phyloP scores from a whole-genome alignment of 2,797 vertebrate genomes.

The Cirrhinus mrigala region DNA sequence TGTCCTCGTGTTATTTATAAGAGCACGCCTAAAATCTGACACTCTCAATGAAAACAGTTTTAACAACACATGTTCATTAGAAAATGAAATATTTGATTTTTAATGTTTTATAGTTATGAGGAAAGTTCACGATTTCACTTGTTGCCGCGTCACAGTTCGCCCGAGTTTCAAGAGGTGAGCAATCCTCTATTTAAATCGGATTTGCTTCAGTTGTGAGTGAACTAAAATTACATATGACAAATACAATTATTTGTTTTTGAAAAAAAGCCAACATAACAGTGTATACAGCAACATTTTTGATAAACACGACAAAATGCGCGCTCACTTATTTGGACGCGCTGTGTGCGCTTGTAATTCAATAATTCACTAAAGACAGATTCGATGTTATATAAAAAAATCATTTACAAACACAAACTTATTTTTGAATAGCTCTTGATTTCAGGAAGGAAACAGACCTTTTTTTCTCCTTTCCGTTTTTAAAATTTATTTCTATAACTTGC shows the following conservation, averaged over 20 bases:
- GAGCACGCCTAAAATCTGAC: neutral
- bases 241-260: neutral
- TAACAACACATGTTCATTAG: slow-evolving; percentile 22
- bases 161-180: neutral
- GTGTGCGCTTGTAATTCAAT: neutral
- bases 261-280: neutral
- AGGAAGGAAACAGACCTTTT: neutral
- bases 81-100: neutral
- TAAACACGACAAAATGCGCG: neutral
- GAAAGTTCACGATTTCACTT: slow-evolving; percentile 35
- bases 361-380: neutral
- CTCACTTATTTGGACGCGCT: neutral
- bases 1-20: slow-evolving; percentile 61
- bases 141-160: slow-evolving; percentile 35
- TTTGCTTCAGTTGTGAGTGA: neutral
- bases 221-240: no score
- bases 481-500: neutral
- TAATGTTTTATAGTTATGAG: neutral
- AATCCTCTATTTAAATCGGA: neutral
- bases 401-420: neutral
- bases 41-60: neutral
- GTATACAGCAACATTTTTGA: neutral
- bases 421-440: neutral
- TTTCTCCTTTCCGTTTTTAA: neutral
- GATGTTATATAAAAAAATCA: neutral